Conservation (phyloP, 2,888 invertebrate genomes). For the Monopis laevigella region DNA sequence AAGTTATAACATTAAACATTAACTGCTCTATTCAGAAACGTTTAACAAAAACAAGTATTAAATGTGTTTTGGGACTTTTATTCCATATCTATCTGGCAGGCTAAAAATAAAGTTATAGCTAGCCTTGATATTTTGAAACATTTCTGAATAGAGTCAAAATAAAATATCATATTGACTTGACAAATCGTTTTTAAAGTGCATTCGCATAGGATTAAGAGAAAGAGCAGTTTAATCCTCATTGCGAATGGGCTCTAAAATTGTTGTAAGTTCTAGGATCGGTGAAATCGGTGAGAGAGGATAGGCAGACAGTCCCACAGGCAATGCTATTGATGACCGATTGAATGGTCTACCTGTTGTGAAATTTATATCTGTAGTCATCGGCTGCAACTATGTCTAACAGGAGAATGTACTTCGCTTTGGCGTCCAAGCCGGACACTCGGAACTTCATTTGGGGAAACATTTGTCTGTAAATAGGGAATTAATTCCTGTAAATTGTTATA, state of each 20-base stretch:
- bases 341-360: conserved; percentile 85
- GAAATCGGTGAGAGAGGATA: conserved; percentile 6
- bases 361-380: conserved; percentile 98
- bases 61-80: too few species aligned
- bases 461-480: conserved; percentile 78
- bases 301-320: conserved; percentile 25
- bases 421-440: conserved; percentile 97
- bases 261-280: not conserved
- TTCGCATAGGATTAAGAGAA: too few species aligned
- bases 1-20: too few species aligned
- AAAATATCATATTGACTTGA: not conserved
- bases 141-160: not conserved
- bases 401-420: conserved; percentile 98
- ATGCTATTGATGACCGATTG: conserved; percentile 21
- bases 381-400: conserved; percentile 99
- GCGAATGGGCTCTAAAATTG: too few species aligned
- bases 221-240: too few species aligned
- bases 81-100: too few species aligned
- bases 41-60: too few species aligned
- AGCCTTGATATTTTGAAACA: not conserved
- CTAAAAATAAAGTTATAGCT: not conserved
- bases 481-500: not conserved
- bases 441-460: conserved; percentile 99
- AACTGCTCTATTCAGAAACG: too few species aligned
- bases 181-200: too few species aligned